Base-by-base conservation (phyloP, 1,140 invertebrate genomes). In the Drosophila mojavensis region DNA sequence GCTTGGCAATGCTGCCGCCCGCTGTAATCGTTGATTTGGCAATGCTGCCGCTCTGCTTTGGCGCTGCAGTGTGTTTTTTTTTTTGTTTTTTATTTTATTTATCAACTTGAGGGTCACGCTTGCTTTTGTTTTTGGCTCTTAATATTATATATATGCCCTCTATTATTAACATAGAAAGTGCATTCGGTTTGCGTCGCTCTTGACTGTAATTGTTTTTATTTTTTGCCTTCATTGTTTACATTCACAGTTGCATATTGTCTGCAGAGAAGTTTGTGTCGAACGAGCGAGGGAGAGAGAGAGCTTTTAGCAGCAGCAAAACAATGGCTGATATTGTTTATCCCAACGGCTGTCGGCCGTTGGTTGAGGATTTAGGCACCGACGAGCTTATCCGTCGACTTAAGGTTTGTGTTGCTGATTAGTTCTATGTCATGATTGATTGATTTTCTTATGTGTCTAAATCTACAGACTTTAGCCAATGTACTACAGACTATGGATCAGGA, bases 401-500 rank as follows among this genome's bases (percentile, higher is more conserved):
- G 95, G 97, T 97, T 93, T 55, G 61, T 58, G 67, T 24, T 2
- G 1, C 0, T 5, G 30, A 26, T 3, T 50, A 26, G 2, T 5
- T 13, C 4, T 50, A 5, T n/a, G n/a, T n/a, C n/a, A n/a, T n/a
- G n/a, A n/a, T n/a, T n/a, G n/a, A n/a, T n/a, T n/a, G n/a, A n/a
- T n/a, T n/a, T n/a, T n/a, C n/a, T n/a, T n/a, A n/a, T n/a, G n/a
- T n/a, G 66, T 33, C 7, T 36, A 62, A 7, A 11, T 6, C 17
- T 79, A 3, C 85, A 97, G 97, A 96, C 97, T 36, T 93, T 99
- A 73, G 97, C 98, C 11, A 97, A 98, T 91, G 98, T 97, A 0
- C 95, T 99, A 65, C 98, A 99, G 94, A 97, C 98, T 50, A 97
- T 99, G 96, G 97, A 97, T 24, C 98, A 99, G 93, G 97, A 98